Evolutionary conservation across 1,140 invertebrate genomes (phyloP), one percentile per base, ranked within the genome.

Genomic region (Drosophila truncata): DNA sequence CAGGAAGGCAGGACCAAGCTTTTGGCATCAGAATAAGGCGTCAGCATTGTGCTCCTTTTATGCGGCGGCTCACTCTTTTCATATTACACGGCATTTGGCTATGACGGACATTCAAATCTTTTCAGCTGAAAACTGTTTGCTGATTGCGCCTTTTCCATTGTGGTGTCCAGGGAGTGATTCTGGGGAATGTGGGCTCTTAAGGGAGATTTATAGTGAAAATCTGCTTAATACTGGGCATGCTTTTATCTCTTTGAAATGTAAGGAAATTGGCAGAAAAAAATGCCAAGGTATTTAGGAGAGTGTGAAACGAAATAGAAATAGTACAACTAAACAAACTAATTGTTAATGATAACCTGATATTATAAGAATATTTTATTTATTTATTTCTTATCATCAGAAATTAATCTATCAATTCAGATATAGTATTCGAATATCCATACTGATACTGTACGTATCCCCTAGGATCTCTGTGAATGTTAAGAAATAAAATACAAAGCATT

Each of bases 71-170:
- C 75, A 63, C 75, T 78, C 74, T 78, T 70, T 78, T 78, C 75
- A 78, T 78, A 78, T 78, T 71, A 71, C 75, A 70, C 59, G 49
- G 75, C 64, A 78, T 78, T 78, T 62, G 65, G 76, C 65, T 64
- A 79, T 79, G 77, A 79, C 54, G 77, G 77, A 79, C 77, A 79
- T 78, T 79, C 77, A 64, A 57, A 79, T 80, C 70, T 73, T 72
- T 73, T 79, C 59, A 79, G 65, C 72, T 76, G 47, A 47, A 59
- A 78, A 78, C 74, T 78, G 75, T 70, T 78, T 78, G 75, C 75
- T 62, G 50, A 78, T 35, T 78, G 49, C 74, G 57, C 39, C 41
- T 70, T 72, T 70, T 60, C n/a, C 54, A 50, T 72, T 73, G 47
- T 55, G 37, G n/a, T 29, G 37, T 49, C 35, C 42, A 35, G 65